Evolutionary conservation across 2,888 invertebrate species (phyloP).

Genomic region (Tachina lurida): DNA sequence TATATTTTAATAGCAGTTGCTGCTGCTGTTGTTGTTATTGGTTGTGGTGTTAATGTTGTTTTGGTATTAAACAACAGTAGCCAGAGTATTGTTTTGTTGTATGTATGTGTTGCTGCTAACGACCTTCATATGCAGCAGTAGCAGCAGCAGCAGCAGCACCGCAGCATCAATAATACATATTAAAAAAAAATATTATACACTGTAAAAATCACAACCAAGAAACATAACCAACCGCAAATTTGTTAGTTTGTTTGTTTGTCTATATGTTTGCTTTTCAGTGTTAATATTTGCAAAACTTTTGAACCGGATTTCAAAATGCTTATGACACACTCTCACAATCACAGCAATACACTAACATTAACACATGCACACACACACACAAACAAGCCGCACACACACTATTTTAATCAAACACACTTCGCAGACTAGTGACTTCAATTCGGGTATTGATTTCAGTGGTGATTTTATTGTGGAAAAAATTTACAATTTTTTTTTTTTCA

Average conservation of each 20-base stretch:
- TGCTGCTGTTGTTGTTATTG: too few relatives aligned
- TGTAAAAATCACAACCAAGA: neutral
- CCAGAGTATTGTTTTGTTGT: neutral
- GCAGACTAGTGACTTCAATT: slow-evolving; percentile 16
- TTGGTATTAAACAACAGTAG: slow-evolving; percentile 28
- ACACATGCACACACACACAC: neutral
- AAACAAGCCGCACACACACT: neutral
- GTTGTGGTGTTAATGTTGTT: neutral
- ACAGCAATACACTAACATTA: neutral
- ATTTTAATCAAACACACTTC: neutral
- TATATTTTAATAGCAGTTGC: neutral
- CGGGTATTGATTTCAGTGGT: slow-evolving; percentile 24
- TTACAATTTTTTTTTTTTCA: neutral
- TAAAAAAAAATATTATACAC: neutral
- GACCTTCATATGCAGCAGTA: slow-evolving; percentile 68
- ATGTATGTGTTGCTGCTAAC: slow-evolving; percentile 62
- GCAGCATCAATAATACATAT: neutral
- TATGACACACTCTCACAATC: neutral
- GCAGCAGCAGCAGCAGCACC: slow-evolving; percentile 8
- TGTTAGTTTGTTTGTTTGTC: too few relatives aligned
- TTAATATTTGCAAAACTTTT: slow-evolving; percentile 47
- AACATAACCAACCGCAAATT: neutral
- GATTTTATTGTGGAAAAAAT: neutral
- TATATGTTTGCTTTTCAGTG: slow-evolving; percentile 31
- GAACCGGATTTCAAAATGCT: slow-evolving; percentile 69